Evolutionary conservation across 64 coral and sea anemone genomes (phyloP).

Genomic region (Porites australiensis): DNA sequence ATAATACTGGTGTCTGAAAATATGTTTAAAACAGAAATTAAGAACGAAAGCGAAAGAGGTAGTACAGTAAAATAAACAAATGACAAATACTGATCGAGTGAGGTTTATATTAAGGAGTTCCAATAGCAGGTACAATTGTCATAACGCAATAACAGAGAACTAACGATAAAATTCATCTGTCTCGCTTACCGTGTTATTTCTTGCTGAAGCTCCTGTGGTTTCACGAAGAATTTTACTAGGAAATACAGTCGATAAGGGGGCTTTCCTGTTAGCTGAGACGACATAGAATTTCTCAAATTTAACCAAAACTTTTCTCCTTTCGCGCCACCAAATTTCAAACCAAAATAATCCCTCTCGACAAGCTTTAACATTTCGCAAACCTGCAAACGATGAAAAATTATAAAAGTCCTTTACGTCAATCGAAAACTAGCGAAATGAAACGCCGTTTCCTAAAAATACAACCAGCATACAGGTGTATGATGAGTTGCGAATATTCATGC

Average conservation of each 20-base stretch:
- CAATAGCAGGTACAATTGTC: conserved; percentile 8
- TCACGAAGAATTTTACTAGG: conserved; percentile 99
- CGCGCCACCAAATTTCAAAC: conserved; percentile 91
- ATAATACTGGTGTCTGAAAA: conserved; percentile 94
- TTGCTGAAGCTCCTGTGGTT: conserved; percentile 99
- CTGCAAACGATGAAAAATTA: conserved; percentile 58
- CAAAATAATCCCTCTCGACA: conserved; percentile 98
- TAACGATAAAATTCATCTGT: background rate
- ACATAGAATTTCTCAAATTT: conserved; percentile 95
- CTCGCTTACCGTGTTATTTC: conserved; percentile 96
- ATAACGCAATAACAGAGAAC: conserved; percentile 18
- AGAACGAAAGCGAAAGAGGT: background rate
- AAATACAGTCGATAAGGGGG: conserved; percentile 92
- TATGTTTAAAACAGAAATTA: conserved; percentile 20
- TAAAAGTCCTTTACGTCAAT: background rate
- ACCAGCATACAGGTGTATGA: background rate
- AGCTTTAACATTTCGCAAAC: conserved; percentile 96
- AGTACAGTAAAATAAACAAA: background rate
- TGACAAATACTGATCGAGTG: background rate
- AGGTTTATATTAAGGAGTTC: background rate
- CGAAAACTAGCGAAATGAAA: background rate
- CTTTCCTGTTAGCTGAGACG: conserved; percentile 89
- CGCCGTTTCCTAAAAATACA: background rate
- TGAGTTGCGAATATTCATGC: conserved; percentile 42
- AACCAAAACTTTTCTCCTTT: conserved; percentile 92